A percentile compares a stretch with the other conserved stretches of the same genome.
These are phyloP conservation scores for Nemurella pictetii DNA, from an alignment of 2,888 invertebrate genomes.

Conservation along the genomic window DNA sequence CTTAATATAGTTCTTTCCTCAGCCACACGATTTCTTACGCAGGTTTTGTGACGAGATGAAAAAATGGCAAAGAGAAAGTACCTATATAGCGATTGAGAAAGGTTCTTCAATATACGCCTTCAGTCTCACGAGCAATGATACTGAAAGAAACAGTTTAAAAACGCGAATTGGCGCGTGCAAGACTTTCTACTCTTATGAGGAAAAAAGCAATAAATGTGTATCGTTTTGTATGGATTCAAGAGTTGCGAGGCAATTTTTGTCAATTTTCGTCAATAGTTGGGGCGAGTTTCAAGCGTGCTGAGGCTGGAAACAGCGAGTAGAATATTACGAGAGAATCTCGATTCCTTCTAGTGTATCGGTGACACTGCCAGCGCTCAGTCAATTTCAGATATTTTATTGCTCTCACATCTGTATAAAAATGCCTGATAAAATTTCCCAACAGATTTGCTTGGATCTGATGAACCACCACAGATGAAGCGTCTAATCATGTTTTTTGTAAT, in stretches of 20 bases:
- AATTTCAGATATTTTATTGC: too few relatives aligned
- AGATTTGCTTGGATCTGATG: too few relatives aligned
- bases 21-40: background rate
- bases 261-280: background rate
- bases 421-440: too few relatives aligned
- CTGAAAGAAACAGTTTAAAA: background rate
- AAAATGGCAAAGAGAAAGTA: background rate
- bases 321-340: too few relatives aligned
- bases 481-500: too few relatives aligned
- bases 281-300: background rate
- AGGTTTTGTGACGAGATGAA: background rate
- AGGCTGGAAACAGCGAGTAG: background rate
- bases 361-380: too few relatives aligned
- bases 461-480: too few relatives aligned
- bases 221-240: background rate
- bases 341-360: too few relatives aligned
- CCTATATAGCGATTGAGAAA: background rate
- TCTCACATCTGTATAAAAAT: too few relatives aligned
- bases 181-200: background rate
- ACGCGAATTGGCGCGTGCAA: background rate
- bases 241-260: background rate
- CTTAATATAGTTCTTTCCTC: background rate
- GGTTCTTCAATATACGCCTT: background rate
- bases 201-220: background rate
- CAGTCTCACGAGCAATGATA: background rate